Evolutionary conservation across 1,140 invertebrate genomes (phyloP), one percentile per base, ranked within the genome.

Genomic region (Drosophila orosa): DNA sequence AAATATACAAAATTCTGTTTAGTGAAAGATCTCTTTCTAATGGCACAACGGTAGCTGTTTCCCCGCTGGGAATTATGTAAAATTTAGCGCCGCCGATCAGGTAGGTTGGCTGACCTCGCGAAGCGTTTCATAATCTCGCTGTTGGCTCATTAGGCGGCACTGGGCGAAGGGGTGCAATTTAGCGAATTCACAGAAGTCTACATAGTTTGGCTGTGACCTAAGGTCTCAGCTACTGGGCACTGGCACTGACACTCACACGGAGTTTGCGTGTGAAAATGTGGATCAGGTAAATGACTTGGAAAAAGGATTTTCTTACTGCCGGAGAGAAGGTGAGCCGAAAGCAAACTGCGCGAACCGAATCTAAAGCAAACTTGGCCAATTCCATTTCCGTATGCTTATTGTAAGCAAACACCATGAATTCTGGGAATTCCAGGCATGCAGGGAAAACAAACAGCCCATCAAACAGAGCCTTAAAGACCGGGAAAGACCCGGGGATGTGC

Each of bases 361-460:
- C 22, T 56, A 31, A 27, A 57, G 47, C 29, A 61, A 73, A 71
- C 50, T 44, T 71, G 40, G 42, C 66, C 50, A 47, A 74, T 52
- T 75, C 52, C 24, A 65, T 81, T 81, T 80, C 33, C 73, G 33
- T 57, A 62, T 77, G 62, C 74, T 77, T 82, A 82, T 82, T 82
- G 66, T 77, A 66, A 81, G 78, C 52, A 73, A 77, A 74, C 67
- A 73, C 31, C 57, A 60, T 37, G 22, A 50, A 66, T 80, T 82
- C 74, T 22, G 35, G 27, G 74, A 82, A 82, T 65, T 76, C 27
- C 33, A 8, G 9, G 8, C 59, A 42, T 12, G 54, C 60, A 74
- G 63, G 54, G 19, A 40, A 45, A 33, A 31, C 56, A 50, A 67
- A 77, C 61, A 75, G 47, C 47, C 40, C 35, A 29, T 25, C 48